Base-by-base conservation (phyloP, 1,140 invertebrate species). In the Phymastichus coffea region DNA sequence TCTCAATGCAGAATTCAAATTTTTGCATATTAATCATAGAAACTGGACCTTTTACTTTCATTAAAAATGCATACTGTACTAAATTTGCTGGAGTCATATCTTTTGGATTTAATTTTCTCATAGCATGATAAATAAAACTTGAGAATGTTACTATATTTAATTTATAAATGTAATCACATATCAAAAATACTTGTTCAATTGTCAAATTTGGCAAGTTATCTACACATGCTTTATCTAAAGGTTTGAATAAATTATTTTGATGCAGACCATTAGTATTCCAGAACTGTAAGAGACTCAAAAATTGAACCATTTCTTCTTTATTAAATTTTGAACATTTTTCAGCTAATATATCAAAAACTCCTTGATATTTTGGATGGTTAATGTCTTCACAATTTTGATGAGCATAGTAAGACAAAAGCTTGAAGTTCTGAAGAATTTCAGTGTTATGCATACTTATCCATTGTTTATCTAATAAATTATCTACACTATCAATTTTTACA, bases 11-110 rank as follows among this genome's bases (percentile, higher is more conserved):
- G 53, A 73, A 69, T 64, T 88, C 84, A 19, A 84, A 72, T 53
- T 86, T 81, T 49, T 83, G 84, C 73, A 83, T 81, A 44, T 80
- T 73, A 14, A 82, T 66, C 4, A 70, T 55, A 4, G 72, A 64
- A 9, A 67, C 72, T 4, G 12, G 4, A 3, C 82, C 63, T 33
- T 71, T 63, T 1, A 82, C 15, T 63, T 82, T 84, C 22, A 84
- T 66, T 35, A 81, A 74, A 63, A 84, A 87, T 65, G 84, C 77
- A n/a, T 77, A 72, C 51, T 85, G 81, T 0, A 87, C 69, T 15
- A 87, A 64, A 41, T 86, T 73, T 12, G 76, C 71, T 3, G 78
- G 72, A 2, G 70, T 74, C 26, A 87, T 72, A 72, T 2, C 41
- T 61, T 80, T 83, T 7, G 68, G 67, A 2, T 75, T 66, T 2